Evolutionary conservation across 2,797 vertebrate genomes (phyloP).

Genomic region (Danio albolineatus): DNA sequence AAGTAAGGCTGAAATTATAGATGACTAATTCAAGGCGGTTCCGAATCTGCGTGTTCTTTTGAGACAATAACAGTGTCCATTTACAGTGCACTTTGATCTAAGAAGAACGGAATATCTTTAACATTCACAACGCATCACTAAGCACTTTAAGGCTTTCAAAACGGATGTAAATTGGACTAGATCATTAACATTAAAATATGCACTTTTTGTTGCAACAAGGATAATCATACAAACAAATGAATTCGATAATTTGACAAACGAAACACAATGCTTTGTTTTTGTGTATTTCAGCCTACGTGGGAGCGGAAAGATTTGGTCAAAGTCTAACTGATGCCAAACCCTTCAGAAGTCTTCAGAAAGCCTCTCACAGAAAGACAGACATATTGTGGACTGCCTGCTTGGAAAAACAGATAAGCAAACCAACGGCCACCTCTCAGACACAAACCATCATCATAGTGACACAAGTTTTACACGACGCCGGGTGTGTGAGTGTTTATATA

Average conservation of each 20-base stretch:
- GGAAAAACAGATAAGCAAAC: conserved; percentile 40
- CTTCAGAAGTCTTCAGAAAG: conserved; percentile 18
- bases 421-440: conserved; percentile 42
- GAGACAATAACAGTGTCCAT: too few species aligned
- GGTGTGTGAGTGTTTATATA: conserved; percentile 40
- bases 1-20: too few species aligned
- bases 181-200: background rate
- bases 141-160: background rate
- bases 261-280: conserved; percentile 27
- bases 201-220: conserved; percentile 4
- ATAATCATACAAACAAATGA: background rate
- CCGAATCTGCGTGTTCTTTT: too few species aligned
- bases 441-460: conserved; percentile 34
- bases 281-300: conserved; percentile 86
- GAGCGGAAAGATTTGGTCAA: conserved; percentile 98
- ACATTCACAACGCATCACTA: too few species aligned
- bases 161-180: background rate
- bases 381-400: conserved; percentile 38
- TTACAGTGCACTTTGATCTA: too few species aligned
- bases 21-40: too few species aligned
- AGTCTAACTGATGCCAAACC: conserved; percentile 86
- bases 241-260: background rate
- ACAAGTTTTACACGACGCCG: conserved; percentile 45
- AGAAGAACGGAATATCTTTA: too few species aligned
- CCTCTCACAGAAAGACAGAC: conserved; percentile 24